Base-by-base conservation (phyloP, 1,140 invertebrate genomes). In the Bombyx mori region DNA sequence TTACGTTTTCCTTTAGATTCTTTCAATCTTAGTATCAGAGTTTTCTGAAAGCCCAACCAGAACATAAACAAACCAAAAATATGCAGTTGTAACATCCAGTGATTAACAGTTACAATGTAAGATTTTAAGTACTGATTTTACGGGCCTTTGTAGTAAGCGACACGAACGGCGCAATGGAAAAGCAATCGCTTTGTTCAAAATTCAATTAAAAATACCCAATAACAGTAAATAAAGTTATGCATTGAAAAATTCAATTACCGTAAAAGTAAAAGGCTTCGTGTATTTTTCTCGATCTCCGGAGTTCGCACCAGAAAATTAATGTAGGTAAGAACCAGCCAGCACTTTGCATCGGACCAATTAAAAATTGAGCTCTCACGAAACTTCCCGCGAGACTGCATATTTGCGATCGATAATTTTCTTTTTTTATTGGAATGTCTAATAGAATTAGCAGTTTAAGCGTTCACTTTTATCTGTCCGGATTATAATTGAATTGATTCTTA, bases 211-310 rank as follows among this genome's bases (percentile, higher is more conserved):
- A 35, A 45, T 51, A 5, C 43, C 44, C 18, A 54, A 54, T 54
- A 54, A 54, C 53, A 54, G n/a, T 54, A 46, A 54, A 45, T 54
- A 54, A 54, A 54, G 53, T 48, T 61, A 53, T 44, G 45, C 53
- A 55, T 61, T 61, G 47, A 61, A 56, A 61, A 61, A 61, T 61
- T 54, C 54, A 61, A 61, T 61, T 53, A 56, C 59, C 50, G 46
- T 53, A 44, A 54, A 54, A 53, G 54, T 48, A 56, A 56, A 52
- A 56, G 54, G 58, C 54, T 52, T 54, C 53, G 43, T 56, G 49
- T 42, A 48, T 61, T 61, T 61, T 54, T 47, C 44, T 44, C 51
- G 26, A 61, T 61, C 59, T 49, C 49, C 44, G 42, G 48, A 54
- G 49, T 61, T 61, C 51, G 59, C 59, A 43, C 57, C 18, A 49